Percentiles rank a stretch among this genome's conserved stretches.
Conservation (phyloP, 2,113 vertebrate species). For the Varanus komodoensis region DNA sequence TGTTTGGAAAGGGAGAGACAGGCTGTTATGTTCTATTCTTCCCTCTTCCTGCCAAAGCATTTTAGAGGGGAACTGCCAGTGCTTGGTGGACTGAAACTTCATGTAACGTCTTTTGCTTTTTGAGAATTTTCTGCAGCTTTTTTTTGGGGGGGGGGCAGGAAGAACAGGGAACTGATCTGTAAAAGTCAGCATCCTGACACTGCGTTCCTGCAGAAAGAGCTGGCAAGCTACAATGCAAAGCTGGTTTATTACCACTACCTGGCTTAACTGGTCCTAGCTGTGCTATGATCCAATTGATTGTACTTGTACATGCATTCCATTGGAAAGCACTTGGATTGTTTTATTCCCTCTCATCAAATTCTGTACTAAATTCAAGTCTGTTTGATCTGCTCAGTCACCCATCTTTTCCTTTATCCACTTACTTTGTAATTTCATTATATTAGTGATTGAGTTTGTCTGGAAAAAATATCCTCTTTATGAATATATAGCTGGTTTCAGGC, state of each 20-base stretch:
- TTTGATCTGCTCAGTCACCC: background rate
- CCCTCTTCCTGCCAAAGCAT: background rate
- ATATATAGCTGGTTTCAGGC: conserved; percentile 32
- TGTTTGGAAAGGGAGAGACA: no score
- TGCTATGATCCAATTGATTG: background rate
- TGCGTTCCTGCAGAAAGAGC: background rate
- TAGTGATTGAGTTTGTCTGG: background rate
- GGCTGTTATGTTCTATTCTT: background rate
- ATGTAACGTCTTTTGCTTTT: no score
- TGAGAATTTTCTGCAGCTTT: no score
- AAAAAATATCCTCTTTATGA: conserved; percentile 19
- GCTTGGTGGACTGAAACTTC: background rate
- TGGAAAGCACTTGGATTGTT: conserved; percentile 15
- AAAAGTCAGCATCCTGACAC: background rate
- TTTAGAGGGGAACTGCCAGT: background rate
- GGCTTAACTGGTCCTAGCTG: background rate
- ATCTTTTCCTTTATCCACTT: background rate
- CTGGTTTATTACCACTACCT: background rate
- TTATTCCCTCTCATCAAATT: background rate
- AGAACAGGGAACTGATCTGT: background rate
- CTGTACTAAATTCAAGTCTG: background rate
- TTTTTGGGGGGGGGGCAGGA: no score
- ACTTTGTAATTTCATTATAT: background rate
- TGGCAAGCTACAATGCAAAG: background rate
- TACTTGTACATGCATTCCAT: background rate